These are phyloP conservation scores for Lutraria rhynchaena DNA, from an alignment of 1,140 invertebrate species.

Conservation along the genomic window DNA sequence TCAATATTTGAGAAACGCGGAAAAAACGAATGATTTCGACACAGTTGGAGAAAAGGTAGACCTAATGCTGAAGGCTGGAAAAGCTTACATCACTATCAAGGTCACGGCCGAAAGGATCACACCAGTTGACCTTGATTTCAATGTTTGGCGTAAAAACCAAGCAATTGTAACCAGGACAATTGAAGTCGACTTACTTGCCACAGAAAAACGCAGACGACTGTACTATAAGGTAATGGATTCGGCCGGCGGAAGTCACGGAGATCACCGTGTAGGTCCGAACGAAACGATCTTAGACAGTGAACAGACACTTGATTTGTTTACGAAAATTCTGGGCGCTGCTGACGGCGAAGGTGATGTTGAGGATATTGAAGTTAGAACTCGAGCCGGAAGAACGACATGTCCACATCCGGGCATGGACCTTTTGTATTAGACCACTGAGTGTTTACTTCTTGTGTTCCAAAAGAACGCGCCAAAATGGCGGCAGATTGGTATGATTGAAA, in stretches of 20 bases:
- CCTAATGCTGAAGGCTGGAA: constrained; percentile 75
- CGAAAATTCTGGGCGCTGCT: constrained; percentile 74
- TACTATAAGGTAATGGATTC: constrained; percentile 78
- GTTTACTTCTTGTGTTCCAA: no score
- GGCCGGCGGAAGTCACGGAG: constrained; percentile 39
- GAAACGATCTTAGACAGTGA: constrained; percentile 73
- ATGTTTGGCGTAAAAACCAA: constrained; percentile 80
- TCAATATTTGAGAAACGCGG: constrained; percentile 29
- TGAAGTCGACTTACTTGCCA: constrained; percentile 79
- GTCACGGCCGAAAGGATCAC: constrained; percentile 79
- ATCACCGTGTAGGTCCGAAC: constrained; percentile 22
- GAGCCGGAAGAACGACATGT: constrained; percentile 63
- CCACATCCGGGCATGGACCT: constrained; percentile 58
- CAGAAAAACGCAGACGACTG: constrained; percentile 75
- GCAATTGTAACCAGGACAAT: constrained; percentile 80
- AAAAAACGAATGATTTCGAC: constrained; percentile 78
- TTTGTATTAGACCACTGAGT: constrained; percentile 63
- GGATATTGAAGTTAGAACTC: constrained; percentile 66
- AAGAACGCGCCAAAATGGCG: no score
- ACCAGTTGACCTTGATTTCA: constrained; percentile 77
- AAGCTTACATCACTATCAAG: constrained; percentile 77
- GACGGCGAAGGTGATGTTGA: constrained; percentile 72
- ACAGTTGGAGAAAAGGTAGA: constrained; percentile 80
- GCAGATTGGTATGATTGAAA: no score
- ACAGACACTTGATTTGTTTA: constrained; percentile 75